Evolutionary conservation across 2,888 invertebrate genomes (phyloP).

Genomic region (Andrena praecox): DNA sequence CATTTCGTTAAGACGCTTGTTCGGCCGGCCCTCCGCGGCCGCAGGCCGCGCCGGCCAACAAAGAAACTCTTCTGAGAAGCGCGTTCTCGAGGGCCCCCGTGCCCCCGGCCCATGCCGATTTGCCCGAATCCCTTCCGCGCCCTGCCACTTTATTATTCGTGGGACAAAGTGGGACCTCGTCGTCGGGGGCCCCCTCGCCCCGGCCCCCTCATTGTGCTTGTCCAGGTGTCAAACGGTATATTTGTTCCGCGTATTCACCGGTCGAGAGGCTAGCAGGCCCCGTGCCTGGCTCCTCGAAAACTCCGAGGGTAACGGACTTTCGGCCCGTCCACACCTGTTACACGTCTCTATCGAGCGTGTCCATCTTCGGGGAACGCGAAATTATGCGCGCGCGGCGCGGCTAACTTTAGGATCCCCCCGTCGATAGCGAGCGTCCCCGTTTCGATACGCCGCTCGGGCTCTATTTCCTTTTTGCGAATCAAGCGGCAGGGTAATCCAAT

Average conservation of each 20-base stretch:
- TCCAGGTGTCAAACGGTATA: slow-evolving; percentile 74
- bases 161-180: slow-evolving; percentile 68
- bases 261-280: neutral
- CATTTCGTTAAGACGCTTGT: slow-evolving; percentile 40
- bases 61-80: slow-evolving; percentile 66
- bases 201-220: slow-evolving; percentile 23
- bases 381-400: slow-evolving; percentile 37
- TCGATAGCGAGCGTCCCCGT: neutral
- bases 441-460: neutral
- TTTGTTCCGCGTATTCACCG: slow-evolving; percentile 52
- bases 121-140: slow-evolving; percentile 48
- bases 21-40: slow-evolving; percentile 61
- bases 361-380: slow-evolving; percentile 44
- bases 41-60: slow-evolving; percentile 62
- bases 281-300: slow-evolving; percentile 30
- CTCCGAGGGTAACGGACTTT: slow-evolving; percentile 38
- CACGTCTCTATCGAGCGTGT: slow-evolving; percentile 69
- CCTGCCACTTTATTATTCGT: slow-evolving; percentile 73
- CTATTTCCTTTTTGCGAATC: too few relatives aligned
- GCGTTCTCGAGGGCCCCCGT: slow-evolving; percentile 36
- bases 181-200: slow-evolving; percentile 55
- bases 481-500: too few relatives aligned
- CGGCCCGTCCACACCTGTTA: slow-evolving; percentile 68
- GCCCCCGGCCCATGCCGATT: slow-evolving; percentile 41
- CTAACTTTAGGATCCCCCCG: neutral